Conservation (phyloP, 2,888 invertebrate genomes). For the Drosophila neotestacea region DNA sequence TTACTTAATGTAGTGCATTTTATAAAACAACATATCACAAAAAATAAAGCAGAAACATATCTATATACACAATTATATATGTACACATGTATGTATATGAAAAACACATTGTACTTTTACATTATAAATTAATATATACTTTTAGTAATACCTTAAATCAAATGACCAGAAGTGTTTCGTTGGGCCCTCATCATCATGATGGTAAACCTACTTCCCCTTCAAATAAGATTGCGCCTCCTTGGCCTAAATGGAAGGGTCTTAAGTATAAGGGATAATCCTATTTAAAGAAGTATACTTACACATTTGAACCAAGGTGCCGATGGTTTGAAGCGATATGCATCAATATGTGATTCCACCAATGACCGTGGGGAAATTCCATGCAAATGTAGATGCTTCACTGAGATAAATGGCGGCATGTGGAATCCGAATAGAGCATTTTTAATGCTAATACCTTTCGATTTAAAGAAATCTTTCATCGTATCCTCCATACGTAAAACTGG, state of each 20-base stretch:
- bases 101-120: no score
- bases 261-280: not conserved
- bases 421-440: slow-evolving; percentile 90
- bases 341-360: slow-evolving; percentile 87
- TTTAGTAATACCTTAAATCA: not conserved
- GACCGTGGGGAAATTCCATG: slow-evolving; percentile 94
- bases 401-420: slow-evolving; percentile 96
- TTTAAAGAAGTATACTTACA: slow-evolving; percentile 86
- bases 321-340: slow-evolving; percentile 86
- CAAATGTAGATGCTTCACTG: slow-evolving; percentile 91
- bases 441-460: slow-evolving; percentile 85
- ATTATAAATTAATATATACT: not conserved
- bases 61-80: not conserved
- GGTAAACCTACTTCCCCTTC: not conserved
- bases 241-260: slow-evolving; percentile 21
- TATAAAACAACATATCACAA: not conserved
- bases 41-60: not conserved
- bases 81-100: no score
- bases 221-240: slow-evolving; percentile 44
- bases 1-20: not conserved
- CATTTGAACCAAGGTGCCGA: slow-evolving; percentile 93
- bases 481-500: slow-evolving; percentile 87
- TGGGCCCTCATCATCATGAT: not conserved
- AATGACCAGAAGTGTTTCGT: not conserved
- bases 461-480: slow-evolving; percentile 85